Evolutionary conservation across 2,888 invertebrate genomes (phyloP).

Genomic region (Pristionchus arcanus): DNA sequence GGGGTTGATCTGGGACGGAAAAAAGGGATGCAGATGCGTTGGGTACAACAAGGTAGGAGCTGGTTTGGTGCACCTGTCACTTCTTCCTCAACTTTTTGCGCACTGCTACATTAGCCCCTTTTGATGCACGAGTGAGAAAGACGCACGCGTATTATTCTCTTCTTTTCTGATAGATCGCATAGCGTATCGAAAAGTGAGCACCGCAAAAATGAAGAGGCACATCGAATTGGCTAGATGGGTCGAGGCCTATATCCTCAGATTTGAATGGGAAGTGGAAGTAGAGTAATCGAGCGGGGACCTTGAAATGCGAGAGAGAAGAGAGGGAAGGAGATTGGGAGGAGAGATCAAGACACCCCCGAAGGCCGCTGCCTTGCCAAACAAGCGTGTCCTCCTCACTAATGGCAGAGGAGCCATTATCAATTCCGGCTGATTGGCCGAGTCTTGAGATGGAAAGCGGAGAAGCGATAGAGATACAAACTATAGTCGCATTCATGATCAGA

Average conservation of each 20-base stretch:
- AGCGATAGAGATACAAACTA: not conserved
- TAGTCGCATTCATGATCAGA: too few relatives aligned
- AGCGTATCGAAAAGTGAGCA: not conserved
- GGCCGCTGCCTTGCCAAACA: slow-evolving; percentile 30
- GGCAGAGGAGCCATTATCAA: not conserved
- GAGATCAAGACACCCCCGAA: slow-evolving; percentile 38
- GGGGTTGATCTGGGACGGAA: slow-evolving; percentile 9
- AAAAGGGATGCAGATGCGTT: not conserved
- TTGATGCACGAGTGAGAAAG: not conserved
- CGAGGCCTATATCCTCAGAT: slow-evolving; percentile 25
- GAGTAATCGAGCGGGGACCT: not conserved
- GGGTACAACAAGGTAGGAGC: slow-evolving; percentile 16
- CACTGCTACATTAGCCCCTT: not conserved
- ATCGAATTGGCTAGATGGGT: not conserved
- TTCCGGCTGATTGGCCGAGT: not conserved
- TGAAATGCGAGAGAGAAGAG: slow-evolving; percentile 26
- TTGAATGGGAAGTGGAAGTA: slow-evolving; percentile 45
- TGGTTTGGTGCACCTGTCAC: slow-evolving; percentile 2
- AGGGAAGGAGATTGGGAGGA: not conserved
- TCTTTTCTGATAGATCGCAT: not conserved
- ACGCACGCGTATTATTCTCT: not conserved
- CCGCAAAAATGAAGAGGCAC: not conserved
- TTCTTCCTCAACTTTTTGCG: not conserved
- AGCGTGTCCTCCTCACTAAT: slow-evolving; percentile 20
- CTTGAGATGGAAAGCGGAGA: not conserved